Evolutionary conservation across 2,797 vertebrate species (phyloP), one percentile per base, ranked within the genome.

Genomic region (Gymnoscopelus braueri): DNA sequence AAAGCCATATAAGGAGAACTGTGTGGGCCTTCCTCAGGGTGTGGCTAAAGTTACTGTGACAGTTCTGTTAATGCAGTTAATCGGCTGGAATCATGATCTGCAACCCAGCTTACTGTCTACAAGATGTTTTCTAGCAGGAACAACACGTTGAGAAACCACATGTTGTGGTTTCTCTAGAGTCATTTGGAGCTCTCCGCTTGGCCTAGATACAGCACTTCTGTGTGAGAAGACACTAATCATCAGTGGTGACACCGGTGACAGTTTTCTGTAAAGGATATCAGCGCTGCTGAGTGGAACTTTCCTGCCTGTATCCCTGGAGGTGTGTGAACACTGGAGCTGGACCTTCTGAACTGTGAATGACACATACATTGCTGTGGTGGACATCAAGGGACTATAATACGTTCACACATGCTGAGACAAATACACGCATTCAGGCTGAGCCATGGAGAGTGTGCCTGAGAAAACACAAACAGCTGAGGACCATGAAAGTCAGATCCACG

Each of bases 381-480:
- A 83, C 67, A 60, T 72, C 4, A 35, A 44, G 67, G 69, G 59
- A 80, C 60, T 2, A 57, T 65, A 52, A 75, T 72, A 67, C 49
- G 23, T 32, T 82, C 63, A 65, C 56, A 50, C 61, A 69, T 2
- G 57, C 79, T 72, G 65, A 73, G 49, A 15, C 65, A 50, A 24
- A 59, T 13, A 64, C 59, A 78, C 52, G 80, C 70, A 67, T 69
- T 65, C 72, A 53, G 10, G 59, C 32, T 48, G 65, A 84, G 84
- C 72, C 73, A 92, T 93, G 91, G 90, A 87, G 81, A 69, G 72
- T 68, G 73, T 76, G 23, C 75, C 74, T 1, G 65, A 62, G 51
- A 81, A 65, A 48, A 44, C 78, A 66, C 69, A 44, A 49, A 61
- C 65, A 50, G 12, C 86, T 76, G 80, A 71, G 80, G 78, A 66